Conservation (phyloP, 2,888 invertebrate species). For the Drosophila borealis region DNA sequence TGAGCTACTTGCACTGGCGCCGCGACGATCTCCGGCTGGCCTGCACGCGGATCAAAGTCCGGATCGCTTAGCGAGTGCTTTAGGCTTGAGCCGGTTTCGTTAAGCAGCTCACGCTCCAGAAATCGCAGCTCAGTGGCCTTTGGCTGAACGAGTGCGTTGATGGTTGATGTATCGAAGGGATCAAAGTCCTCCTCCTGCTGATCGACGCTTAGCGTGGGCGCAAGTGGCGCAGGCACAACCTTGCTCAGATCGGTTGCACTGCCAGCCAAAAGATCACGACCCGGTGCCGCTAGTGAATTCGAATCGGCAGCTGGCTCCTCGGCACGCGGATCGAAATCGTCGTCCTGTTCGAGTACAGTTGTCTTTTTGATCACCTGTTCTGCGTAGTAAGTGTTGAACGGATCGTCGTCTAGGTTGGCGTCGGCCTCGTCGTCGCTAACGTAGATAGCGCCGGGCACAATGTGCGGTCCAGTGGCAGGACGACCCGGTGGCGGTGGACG, state of each 20-base stretch:
- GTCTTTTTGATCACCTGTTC: conserved; percentile 88
- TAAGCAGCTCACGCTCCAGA: conserved; percentile 90
- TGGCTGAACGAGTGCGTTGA: conserved; percentile 89
- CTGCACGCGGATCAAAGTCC: conserved; percentile 93
- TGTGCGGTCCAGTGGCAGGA: conserved; percentile 81
- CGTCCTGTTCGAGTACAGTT: conserved; percentile 83
- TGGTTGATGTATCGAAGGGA: conserved; percentile 94
- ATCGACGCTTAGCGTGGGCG: conserved; percentile 86
- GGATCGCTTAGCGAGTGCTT: conserved; percentile 89
- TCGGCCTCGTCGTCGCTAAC: conserved; percentile 86
- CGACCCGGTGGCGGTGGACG: conserved; percentile 84
- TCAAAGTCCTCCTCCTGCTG: conserved; percentile 87
- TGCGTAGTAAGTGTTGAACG: conserved; percentile 94
- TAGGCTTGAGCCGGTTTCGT: conserved; percentile 85
- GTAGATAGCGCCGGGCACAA: conserved; percentile 78
- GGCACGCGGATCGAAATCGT: conserved; percentile 88
- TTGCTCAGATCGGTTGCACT: conserved; percentile 91
- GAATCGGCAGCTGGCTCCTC: conserved; percentile 85
- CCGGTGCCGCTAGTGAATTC: conserved; percentile 60
- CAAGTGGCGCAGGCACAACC: conserved; percentile 89
- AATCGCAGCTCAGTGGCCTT: conserved; percentile 92
- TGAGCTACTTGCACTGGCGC: conserved; percentile 15
- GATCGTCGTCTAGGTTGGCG: conserved; percentile 87
- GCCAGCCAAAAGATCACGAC: conserved; percentile 90
- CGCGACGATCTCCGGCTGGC: conserved; percentile 76